These are phyloP conservation scores for Carcharodon carcharias DNA, from an alignment of 2,797 vertebrate species.

Conservation along the genomic window DNA sequence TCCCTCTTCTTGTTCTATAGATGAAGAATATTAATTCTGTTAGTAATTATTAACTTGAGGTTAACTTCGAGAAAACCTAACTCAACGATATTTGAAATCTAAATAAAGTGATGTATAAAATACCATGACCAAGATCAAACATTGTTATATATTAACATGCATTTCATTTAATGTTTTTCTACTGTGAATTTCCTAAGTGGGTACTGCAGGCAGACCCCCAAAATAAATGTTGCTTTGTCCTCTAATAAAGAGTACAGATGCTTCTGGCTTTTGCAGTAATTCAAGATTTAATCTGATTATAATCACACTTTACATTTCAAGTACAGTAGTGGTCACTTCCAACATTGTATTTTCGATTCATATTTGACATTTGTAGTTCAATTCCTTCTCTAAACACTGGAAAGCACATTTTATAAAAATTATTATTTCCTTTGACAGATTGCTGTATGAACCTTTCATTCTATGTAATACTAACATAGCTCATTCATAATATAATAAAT, in stretches of 20 bases:
- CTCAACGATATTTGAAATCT: not conserved
- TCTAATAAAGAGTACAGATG: not conserved
- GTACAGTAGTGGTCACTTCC: not conserved
- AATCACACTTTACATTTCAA: not conserved
- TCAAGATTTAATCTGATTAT: not conserved
- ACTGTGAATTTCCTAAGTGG: not conserved
- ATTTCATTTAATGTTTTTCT: not conserved
- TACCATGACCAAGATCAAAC: not conserved
- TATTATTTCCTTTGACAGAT: conserved; percentile 40
- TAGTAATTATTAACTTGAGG: not conserved
- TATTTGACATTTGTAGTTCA: not conserved
- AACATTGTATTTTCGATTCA: not conserved
- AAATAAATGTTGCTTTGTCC: not conserved
- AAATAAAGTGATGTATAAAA: not conserved
- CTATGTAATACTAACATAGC: conserved; percentile 53
- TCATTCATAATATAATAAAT: conserved; percentile 51
- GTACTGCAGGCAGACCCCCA: not conserved
- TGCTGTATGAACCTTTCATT: conserved; percentile 54
- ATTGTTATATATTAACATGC: not conserved
- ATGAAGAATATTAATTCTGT: not conserved
- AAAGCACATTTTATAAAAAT: not conserved
- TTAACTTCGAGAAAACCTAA: not conserved
- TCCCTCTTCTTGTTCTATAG: not conserved
- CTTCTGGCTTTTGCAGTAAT: not conserved
- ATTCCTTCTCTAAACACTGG: not conserved